These are phyloP conservation scores for Elephas maximus DNA, from an alignment of 2,113 vertebrate species.

Conservation along the genomic window DNA sequence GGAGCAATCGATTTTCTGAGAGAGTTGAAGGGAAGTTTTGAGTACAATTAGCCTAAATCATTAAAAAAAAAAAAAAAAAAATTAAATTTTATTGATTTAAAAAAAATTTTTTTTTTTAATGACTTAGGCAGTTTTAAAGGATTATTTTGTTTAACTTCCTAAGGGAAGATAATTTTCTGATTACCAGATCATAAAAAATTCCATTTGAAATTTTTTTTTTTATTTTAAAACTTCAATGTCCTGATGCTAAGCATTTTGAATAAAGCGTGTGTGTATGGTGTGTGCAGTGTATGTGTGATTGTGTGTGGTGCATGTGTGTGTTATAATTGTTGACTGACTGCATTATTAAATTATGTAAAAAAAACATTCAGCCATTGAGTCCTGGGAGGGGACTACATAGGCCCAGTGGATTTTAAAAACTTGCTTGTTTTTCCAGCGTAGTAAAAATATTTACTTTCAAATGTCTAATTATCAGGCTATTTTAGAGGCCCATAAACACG, in stretches of 20 bases:
- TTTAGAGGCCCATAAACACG: conserved; percentile 77
- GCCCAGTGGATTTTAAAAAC: conserved; percentile 47
- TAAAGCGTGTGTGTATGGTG: not conserved
- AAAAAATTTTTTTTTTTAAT: not conserved
- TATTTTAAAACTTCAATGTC: conserved; percentile 47
- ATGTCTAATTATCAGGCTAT: conserved; percentile 66
- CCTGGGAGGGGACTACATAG: conserved; percentile 43
- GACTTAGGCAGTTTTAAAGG: conserved; percentile 60
- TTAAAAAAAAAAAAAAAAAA: no score
- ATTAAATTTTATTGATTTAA: no score
- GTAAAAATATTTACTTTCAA: conserved; percentile 80
- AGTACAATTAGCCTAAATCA: not conserved
- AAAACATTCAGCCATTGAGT: not conserved
- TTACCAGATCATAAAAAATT: conserved; percentile 55
- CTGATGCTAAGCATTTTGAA: not conserved
- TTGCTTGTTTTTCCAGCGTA: conserved; percentile 64
- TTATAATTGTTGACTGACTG: not conserved
- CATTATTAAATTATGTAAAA: conserved; percentile 21
- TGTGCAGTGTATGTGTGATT: not conserved
- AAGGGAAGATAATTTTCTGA: conserved; percentile 51
- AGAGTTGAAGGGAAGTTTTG: conserved; percentile 15
- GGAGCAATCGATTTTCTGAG: conserved; percentile 37
- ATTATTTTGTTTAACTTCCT: conserved; percentile 53
- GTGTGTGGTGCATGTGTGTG: not conserved
- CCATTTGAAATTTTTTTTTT: conserved; percentile 24